Conservation (phyloP, 2,113 vertebrate genomes). For the Petaurus breviceps region DNA sequence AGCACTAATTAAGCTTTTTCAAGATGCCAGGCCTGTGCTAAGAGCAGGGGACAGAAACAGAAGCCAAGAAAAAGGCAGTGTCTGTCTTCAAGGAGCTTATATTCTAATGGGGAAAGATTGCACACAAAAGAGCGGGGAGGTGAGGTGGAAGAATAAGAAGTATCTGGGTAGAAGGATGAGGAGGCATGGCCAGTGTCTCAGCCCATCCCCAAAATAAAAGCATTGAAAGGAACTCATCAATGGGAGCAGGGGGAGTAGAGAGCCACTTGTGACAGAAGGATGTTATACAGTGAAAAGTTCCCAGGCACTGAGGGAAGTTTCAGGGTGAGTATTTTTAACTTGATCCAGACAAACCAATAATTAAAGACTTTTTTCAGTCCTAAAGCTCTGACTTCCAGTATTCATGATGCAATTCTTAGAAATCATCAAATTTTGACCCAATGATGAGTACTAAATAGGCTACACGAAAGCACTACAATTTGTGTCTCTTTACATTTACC, state of each 20-base stretch:
- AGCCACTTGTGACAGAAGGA: background rate
- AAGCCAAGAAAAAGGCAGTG: background rate
- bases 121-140: background rate
- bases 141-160: background rate
- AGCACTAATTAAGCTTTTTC: background rate
- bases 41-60: background rate
- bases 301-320: background rate
- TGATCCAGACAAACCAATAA: background rate
- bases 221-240: too few species aligned
- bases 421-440: background rate
- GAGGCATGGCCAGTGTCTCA: background rate
- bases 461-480: background rate
- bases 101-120: background rate
- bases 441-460: background rate
- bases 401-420: background rate
- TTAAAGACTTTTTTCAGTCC: background rate
- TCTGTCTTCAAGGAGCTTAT: background rate
- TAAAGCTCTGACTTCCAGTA: background rate
- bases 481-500: background rate
- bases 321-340: background rate
- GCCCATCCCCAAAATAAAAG: background rate
- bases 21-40: background rate
- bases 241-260: too few species aligned
- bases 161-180: background rate
- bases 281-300: background rate